Evolutionary conservation across 2,797 vertebrate genomes (phyloP).

Genomic region (Crenuchus spilurus): DNA sequence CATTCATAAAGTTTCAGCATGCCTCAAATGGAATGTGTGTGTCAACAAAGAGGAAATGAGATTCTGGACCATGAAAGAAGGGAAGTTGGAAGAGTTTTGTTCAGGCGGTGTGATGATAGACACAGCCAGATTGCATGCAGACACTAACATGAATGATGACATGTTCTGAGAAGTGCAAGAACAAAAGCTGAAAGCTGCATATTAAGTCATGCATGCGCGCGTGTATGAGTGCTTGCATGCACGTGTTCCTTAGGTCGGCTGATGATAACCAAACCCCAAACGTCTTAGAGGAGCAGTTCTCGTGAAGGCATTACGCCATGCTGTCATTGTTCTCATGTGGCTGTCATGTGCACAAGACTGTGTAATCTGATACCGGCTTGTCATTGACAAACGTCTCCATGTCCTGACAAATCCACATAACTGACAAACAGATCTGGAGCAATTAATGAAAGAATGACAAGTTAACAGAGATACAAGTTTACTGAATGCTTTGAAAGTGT

Average conservation of each 20-base stretch:
- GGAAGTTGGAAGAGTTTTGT: constrained; percentile 27
- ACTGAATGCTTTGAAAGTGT: constrained; percentile 5
- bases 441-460: background rate
- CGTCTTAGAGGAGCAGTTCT: constrained; percentile 23
- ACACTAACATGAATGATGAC: background rate
- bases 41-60: constrained; percentile 42
- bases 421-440: background rate
- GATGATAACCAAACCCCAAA: constrained; percentile 40
- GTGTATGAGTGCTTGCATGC: background rate
- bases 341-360: background rate
- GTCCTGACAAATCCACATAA: constrained; percentile 1
- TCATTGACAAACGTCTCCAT: background rate
- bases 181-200: background rate
- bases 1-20: constrained; percentile 46
- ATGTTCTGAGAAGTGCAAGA: constrained; percentile 11
- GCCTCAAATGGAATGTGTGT: constrained; percentile 31
- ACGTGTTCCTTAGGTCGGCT: constrained; percentile 3
- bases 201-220: background rate
- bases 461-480: background rate
- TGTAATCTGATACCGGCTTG: constrained; percentile 15
- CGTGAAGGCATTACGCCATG: constrained; percentile 35
- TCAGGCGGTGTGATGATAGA: background rate
- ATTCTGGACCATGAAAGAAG: constrained; percentile 44
- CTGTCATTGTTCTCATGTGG: constrained; percentile 27
- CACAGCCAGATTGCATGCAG: background rate